Conservation (phyloP, 2,888 invertebrate species). For the Athetis lepigone region DNA sequence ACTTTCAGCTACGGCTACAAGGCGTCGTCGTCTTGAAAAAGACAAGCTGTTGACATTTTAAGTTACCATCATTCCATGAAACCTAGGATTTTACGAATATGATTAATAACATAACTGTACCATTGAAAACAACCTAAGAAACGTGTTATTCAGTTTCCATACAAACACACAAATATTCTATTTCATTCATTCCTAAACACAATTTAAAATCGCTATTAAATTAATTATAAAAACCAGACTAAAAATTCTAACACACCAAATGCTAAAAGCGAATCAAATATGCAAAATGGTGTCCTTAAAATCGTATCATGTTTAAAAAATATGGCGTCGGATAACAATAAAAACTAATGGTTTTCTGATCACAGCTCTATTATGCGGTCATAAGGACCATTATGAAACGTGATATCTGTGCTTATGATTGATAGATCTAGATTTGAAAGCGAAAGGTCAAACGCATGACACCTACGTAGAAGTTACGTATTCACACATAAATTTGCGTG, state of each 20-base stretch:
- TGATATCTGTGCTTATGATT: conserved; percentile 63
- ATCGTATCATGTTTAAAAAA: conserved; percentile 30
- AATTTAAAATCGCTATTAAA: conserved; percentile 24
- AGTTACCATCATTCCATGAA: no score
- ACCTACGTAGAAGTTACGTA: conserved; percentile 39
- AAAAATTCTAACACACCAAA: conserved; percentile 14
- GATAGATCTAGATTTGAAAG: conserved; percentile 65
- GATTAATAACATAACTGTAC: no score
- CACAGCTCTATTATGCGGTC: conserved; percentile 62
- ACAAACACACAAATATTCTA: background rate
- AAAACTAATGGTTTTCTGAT: conserved; percentile 57
- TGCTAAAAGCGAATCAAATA: conserved; percentile 60
- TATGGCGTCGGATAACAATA: conserved; percentile 51
- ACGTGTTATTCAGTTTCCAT: background rate
- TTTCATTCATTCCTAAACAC: background rate
- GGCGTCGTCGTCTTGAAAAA: no score
- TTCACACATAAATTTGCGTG: conserved; percentile 49
- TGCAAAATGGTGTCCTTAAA: conserved; percentile 39
- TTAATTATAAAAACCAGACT: conserved; percentile 32
- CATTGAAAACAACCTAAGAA: no score
- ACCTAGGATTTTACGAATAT: no score
- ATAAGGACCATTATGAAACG: conserved; percentile 65
- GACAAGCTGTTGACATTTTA: no score
- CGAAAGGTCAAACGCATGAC: conserved; percentile 49
- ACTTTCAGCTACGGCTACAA: no score